phyloP scores from a whole-genome alignment of 2,888 invertebrate species.

The Tricholauxania praeusta region DNA sequence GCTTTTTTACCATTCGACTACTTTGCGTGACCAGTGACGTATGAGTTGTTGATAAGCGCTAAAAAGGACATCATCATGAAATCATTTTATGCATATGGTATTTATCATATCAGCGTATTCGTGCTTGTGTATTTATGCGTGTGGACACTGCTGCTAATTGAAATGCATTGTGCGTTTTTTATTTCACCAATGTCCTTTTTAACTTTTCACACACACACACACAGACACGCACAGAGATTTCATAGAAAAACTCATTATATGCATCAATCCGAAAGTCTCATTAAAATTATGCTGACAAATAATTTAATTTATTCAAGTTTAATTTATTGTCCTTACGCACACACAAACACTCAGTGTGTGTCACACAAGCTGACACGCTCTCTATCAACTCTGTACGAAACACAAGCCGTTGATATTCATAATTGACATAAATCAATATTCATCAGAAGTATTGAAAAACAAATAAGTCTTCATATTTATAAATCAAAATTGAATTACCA shows the following conservation, averaged over 20 bases:
- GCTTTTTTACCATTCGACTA: background rate
- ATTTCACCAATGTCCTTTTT: constrained; percentile 31
- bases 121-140: background rate
- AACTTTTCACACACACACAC: constrained; percentile 27
- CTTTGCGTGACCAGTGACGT: constrained; percentile 19
- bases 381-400: no score
- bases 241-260: background rate
- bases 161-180: constrained; percentile 15
- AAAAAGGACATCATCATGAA: constrained; percentile 2
- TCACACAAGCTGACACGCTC: no score
- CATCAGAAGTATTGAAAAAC: no score
- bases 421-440: no score
- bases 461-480: no score
- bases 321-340: constrained; percentile 15
- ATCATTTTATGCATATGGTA: constrained; percentile 18
- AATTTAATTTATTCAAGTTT: constrained; percentile 29
- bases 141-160: constrained; percentile 15
- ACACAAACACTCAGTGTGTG: background rate
- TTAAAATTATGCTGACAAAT: constrained; percentile 27
- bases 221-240: constrained; percentile 1
- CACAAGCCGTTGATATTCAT: no score
- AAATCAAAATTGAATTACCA: no score
- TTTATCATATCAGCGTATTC: background rate
- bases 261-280: constrained; percentile 23
- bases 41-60: background rate